Base-by-base conservation (phyloP, 2,888 invertebrate genomes). In the Rapana venosa region DNA sequence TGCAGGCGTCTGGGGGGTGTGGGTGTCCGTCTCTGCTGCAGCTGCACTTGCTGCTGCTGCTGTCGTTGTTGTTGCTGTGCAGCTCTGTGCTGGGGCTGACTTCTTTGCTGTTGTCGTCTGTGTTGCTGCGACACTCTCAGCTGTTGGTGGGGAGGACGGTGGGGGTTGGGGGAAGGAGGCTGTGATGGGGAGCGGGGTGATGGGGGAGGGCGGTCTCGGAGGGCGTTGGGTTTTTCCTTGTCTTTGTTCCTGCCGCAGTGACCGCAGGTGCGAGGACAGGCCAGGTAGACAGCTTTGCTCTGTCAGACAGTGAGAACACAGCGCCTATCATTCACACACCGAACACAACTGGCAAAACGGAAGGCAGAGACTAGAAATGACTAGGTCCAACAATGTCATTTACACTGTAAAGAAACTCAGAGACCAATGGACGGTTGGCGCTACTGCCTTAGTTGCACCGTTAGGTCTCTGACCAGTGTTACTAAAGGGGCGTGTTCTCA, bases 201-300 rank as follows among this genome's bases (percentile, higher is more conserved):
- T 30, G 47, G 26, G 47, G 22, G 74, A 17, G 36, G 70, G 20
- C 35, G 56, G 74, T 79, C 56, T 11, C 35, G 22, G 22, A 58
- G 56, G 17, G 77, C 4, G 79, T 20, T 56, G 79, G 56, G 22
- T 56, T 36, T 66, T 30, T 20, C 22, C 30, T 56, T 5, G 11
- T 56, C 58, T 61, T 66, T 86, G 20, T 86, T 66, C n/a, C 20
- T 47, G 56, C 70, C 70, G 66, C 89, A 89, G 4, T 89, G 89
- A 35, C 89, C 89, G 35, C 89, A 89, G 74, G 84, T 74, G 22
- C 89, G 89, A 8, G 89, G 89, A 30, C 89, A 89, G 56, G 89
- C 35, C 74, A 89, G 22, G 77, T 74, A 85, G 58, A 89, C 89
- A 0, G 89, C 84, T 83, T 89, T 89, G 89, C 89, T 89, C 89